Percentiles rank a stretch among this genome's conserved stretches.
Evolutionary conservation across 2,797 vertebrate species (phyloP).

Genomic region (Tokudaia tokunoshimensis): DNA sequence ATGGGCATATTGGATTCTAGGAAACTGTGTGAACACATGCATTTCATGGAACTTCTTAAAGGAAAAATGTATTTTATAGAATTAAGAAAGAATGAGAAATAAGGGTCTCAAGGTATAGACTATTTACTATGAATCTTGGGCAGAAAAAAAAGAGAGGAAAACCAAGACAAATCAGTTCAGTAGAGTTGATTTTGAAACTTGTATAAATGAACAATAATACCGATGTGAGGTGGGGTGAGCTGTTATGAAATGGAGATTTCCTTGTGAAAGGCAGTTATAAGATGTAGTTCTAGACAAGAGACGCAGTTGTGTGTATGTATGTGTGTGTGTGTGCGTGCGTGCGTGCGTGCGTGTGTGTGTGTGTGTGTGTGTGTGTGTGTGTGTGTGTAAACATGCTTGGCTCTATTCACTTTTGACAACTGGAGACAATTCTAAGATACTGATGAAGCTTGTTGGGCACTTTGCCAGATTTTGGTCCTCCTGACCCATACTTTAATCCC

Average conservation of each 20-base stretch:
- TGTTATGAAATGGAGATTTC: not conserved
- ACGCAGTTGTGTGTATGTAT: not conserved
- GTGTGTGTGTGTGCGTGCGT: too few relatives aligned
- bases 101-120: not conserved
- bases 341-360: not conserved
- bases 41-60: not conserved
- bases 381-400: not conserved
- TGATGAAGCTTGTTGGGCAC: not conserved
- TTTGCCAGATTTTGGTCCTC: not conserved
- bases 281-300: not conserved
- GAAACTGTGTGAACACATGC: not conserved
- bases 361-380: not conserved
- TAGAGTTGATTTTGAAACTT: not conserved
- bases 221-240: not conserved
- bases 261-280: not conserved
- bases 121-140: not conserved
- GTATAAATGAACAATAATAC: not conserved
- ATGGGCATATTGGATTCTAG: not conserved
- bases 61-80: not conserved
- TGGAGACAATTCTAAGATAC: not conserved
- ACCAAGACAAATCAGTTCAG: not conserved
- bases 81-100: not conserved
- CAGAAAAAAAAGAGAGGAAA: not conserved
- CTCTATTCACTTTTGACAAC: not conserved
- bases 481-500: constrained; percentile 48